Evolutionary conservation across 1,140 invertebrate species (phyloP), one percentile per base, ranked within the genome.

Genomic region (Harpegnathos saltator): DNA sequence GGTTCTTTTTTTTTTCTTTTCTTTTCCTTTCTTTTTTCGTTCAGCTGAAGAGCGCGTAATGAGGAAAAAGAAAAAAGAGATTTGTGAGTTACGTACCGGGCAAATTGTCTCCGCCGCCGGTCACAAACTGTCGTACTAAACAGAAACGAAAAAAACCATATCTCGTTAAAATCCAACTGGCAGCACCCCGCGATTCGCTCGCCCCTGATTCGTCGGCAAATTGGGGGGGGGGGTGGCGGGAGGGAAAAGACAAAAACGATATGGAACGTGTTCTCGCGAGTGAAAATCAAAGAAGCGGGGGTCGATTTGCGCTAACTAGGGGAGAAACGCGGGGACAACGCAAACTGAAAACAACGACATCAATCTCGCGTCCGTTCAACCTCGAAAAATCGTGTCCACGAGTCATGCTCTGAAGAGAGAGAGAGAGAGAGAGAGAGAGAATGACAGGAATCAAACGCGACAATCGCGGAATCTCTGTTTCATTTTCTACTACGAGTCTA

Each of bases 51-150:
- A 68, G 63, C 38, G 52, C 54, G 68, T 89, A 85, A 92, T 91
- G 90, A 91, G 90, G 91, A 88, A 92, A 92, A 93, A 93, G 90
- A 93, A 93, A 92, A 93, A 92, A 91, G 91, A 89, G 89, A 92
- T 92, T 89, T 86, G 86, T 93, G 93, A 94, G 91, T 94, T 96
- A 96, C 96, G 95, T 96, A 96, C 96, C 95, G 95, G 95, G 95
- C 93, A 96, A 95, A 95, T 95, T 96, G 94, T 96, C 95, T 95
- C 95, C 96, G 94, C 95, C 95, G 95, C 95, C 95, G 95, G 95
- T 95, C 95, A 96, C 95, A 96, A 95, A 96, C 94, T 96, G 96
- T 95, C 96, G 96, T 95, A 96, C 96, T 96, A 96, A 95, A 95
- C 95, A 95, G 94, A 96, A 95, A 96, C 95, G 95, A 93, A 93